A percentile compares a stretch with the other conserved stretches of the same genome.
Evolutionary conservation across 2,113 vertebrate species (phyloP).

Genomic region (Echinops telfairi): DNA sequence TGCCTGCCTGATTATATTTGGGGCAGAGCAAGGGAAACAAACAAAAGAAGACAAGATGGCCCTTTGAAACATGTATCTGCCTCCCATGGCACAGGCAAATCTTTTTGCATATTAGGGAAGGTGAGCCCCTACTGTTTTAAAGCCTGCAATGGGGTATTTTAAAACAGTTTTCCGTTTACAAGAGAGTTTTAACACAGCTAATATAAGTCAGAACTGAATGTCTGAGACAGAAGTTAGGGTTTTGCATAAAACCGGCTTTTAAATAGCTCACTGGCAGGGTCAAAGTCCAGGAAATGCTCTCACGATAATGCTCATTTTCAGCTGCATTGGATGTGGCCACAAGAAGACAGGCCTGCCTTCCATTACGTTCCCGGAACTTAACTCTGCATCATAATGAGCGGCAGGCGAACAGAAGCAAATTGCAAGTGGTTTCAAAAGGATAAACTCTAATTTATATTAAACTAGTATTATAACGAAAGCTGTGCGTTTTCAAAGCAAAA

Average conservation of each 20-base stretch:
- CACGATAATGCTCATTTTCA: constrained; percentile 88
- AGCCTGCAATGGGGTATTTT: constrained; percentile 80
- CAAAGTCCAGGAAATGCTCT: constrained; percentile 88
- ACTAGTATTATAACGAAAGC: constrained; percentile 83
- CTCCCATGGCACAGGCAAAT: constrained; percentile 68
- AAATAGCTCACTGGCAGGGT: constrained; percentile 85
- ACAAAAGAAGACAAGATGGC: not conserved
- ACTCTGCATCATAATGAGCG: constrained; percentile 88
- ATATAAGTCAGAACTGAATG: constrained; percentile 83
- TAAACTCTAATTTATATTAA: constrained; percentile 86
- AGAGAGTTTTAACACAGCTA: constrained; percentile 84
- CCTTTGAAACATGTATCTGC: constrained; percentile 74
- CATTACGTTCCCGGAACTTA: constrained; percentile 86
- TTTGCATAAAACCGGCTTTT: constrained; percentile 85
- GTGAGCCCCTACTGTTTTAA: constrained; percentile 81
- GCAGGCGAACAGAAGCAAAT: constrained; percentile 82
- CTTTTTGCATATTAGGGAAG: constrained; percentile 75
- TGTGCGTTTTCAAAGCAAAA: constrained; percentile 81
- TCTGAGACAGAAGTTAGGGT: constrained; percentile 84
- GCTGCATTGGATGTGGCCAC: constrained; percentile 85
- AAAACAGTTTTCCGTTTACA: constrained; percentile 82
- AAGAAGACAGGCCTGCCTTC: constrained; percentile 87
- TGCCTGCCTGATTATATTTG: constrained; percentile 55
- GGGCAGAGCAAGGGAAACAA: constrained; percentile 34
- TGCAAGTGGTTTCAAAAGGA: constrained; percentile 79